Evolutionary conservation across 2,797 vertebrate species (phyloP).

Genomic region (Nyctalus aviator): DNA sequence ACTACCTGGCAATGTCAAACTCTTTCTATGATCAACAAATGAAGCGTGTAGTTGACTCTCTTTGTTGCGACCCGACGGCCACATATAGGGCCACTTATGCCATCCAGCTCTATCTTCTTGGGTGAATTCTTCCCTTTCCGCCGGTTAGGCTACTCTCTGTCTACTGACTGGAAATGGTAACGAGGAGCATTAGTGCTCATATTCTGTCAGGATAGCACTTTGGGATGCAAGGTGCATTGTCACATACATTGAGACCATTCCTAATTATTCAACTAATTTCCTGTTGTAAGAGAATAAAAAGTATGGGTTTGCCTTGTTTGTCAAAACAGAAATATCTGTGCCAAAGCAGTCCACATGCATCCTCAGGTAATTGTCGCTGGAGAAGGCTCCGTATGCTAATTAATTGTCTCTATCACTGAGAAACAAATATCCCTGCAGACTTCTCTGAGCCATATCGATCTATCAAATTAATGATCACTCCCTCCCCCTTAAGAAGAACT

Average conservation of each 20-base stretch:
- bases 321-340: constrained; percentile 71
- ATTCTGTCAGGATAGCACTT: constrained; percentile 39
- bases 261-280: constrained; percentile 81
- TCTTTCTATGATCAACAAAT: background rate
- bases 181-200: background rate
- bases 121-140: background rate
- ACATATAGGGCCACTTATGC: background rate
- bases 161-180: background rate
- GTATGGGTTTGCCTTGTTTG: constrained; percentile 75
- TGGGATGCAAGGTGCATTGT: constrained; percentile 34
- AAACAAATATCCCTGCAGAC: constrained; percentile 73
- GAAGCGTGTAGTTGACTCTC: background rate
- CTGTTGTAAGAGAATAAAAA: constrained; percentile 69
- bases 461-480: constrained; percentile 35
- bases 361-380: constrained; percentile 65
- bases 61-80: background rate
- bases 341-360: constrained; percentile 23
- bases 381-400: constrained; percentile 74
- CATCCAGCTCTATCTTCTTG: background rate
- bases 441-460: constrained; percentile 63
- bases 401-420: constrained; percentile 62
- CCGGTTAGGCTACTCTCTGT: background rate
- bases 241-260: constrained; percentile 66
- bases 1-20: background rate
- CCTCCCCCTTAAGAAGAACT: constrained; percentile 26